A percentile compares a stretch with the other conserved stretches of the same genome.
These are phyloP conservation scores for Lagocephalus sceleratus DNA, from an alignment of 2,797 vertebrate species.

Conservation along the genomic window DNA sequence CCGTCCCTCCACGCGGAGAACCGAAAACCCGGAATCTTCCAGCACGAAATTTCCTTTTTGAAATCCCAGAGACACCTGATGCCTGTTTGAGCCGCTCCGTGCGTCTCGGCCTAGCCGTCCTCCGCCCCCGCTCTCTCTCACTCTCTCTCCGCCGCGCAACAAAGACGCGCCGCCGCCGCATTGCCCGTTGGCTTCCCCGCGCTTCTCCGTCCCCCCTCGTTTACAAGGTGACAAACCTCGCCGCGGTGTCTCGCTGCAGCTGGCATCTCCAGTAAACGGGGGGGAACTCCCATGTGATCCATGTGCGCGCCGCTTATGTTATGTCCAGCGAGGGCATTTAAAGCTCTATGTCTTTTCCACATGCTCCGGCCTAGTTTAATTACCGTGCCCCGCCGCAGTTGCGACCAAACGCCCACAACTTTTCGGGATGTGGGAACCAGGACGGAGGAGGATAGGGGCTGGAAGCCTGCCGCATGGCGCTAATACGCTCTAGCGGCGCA, in stretches of 20 bases:
- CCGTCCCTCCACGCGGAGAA: conserved; percentile 36
- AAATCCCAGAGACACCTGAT: conserved; percentile 69
- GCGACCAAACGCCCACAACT: conserved; percentile 63
- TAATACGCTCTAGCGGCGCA: background rate
- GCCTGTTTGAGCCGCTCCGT: conserved; percentile 65
- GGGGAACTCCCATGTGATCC: conserved; percentile 64
- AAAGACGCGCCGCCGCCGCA: conserved; percentile 47
- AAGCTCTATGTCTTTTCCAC: conserved; percentile 77
- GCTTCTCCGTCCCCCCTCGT: conserved; percentile 44
- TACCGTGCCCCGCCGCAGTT: conserved; percentile 62
- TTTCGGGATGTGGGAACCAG: conserved; percentile 68
- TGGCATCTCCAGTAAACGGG: conserved; percentile 69
- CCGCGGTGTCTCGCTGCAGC: conserved; percentile 68
- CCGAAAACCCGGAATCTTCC: conserved; percentile 53
- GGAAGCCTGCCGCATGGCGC: conserved; percentile 11
- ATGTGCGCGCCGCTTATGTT: conserved; percentile 67
- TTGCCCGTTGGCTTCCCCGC: conserved; percentile 35
- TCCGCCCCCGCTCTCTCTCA: conserved; percentile 29
- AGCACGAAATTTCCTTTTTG: conserved; percentile 66
- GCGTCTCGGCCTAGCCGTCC: conserved; percentile 44
- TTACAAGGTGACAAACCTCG: conserved; percentile 78
- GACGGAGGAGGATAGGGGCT: conserved; percentile 50
- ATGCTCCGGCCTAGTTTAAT: conserved; percentile 73
- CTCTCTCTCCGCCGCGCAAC: conserved; percentile 58
- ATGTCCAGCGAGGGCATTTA: conserved; percentile 71